These are phyloP conservation scores for Drosophila parabipectinata DNA, from an alignment of 1,140 invertebrate genomes.

Conservation along the genomic window DNA sequence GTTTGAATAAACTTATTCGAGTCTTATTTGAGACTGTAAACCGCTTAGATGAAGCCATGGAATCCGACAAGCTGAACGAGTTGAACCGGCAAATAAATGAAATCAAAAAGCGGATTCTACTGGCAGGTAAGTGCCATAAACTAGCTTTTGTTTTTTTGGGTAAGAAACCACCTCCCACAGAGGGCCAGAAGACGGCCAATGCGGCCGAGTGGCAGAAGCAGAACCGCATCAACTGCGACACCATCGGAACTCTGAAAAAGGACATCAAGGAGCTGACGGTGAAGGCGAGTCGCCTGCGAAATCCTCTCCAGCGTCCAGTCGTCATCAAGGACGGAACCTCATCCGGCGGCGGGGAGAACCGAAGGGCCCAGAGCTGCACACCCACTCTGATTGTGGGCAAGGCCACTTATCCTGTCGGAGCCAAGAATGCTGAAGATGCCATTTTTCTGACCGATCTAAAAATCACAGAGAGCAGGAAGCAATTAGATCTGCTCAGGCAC, in stretches of 20 bases:
- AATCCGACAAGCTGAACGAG: slow-evolving; percentile 86
- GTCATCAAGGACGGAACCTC: slow-evolving; percentile 55
- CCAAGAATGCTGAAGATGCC: slow-evolving; percentile 86
- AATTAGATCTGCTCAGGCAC: slow-evolving; percentile 90
- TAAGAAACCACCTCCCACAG: slow-evolving; percentile 83
- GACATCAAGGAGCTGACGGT: slow-evolving; percentile 88
- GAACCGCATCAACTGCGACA: slow-evolving; percentile 88
- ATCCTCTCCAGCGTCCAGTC: slow-evolving; percentile 73
- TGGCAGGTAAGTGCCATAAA: slow-evolving; percentile 87
- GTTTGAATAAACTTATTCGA: background rate
- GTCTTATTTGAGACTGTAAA: slow-evolving; percentile 1
- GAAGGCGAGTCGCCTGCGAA: slow-evolving; percentile 85
- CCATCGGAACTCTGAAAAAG: slow-evolving; percentile 89
- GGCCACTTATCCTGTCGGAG: slow-evolving; percentile 76
- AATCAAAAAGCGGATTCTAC: slow-evolving; percentile 92
- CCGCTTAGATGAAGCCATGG: slow-evolving; percentile 69
- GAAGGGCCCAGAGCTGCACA: slow-evolving; percentile 51
- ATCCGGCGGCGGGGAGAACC: slow-evolving; percentile 27
- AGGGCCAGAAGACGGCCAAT: slow-evolving; percentile 92
- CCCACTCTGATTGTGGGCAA: slow-evolving; percentile 76
- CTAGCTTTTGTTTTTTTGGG: background rate
- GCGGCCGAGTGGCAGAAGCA: slow-evolving; percentile 91
- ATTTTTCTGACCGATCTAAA: slow-evolving; percentile 89
- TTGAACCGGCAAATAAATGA: slow-evolving; percentile 91
- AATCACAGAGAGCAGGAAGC: slow-evolving; percentile 90